phyloP scores from a whole-genome alignment of 2,113 vertebrate genomes.

The Tiliqua scincoides region DNA sequence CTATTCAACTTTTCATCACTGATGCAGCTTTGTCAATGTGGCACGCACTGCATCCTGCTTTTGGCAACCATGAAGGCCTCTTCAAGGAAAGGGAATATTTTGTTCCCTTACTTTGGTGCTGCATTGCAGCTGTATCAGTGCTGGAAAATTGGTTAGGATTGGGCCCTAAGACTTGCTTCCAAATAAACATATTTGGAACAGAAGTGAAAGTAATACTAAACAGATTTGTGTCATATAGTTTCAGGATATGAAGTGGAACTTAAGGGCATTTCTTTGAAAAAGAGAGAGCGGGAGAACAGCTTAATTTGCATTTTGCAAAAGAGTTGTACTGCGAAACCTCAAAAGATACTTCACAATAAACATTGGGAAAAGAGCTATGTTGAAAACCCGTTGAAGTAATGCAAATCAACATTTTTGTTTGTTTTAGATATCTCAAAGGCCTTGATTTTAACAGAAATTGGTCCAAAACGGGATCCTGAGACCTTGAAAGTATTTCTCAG shows the following conservation, averaged over 20 bases:
- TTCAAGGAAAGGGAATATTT: too few species aligned
- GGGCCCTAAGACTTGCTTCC: neutral
- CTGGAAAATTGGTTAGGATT: too few species aligned
- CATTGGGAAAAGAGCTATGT: slow-evolving; percentile 2
- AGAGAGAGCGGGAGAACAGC: neutral
- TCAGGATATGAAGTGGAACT: slow-evolving; percentile 25
- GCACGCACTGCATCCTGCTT: too few species aligned
- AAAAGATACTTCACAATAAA: slow-evolving; percentile 17
- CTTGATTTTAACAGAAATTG: slow-evolving; percentile 88
- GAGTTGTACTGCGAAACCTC: slow-evolving; percentile 21
- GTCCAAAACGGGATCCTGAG: slow-evolving; percentile 83
- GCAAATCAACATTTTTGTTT: slow-evolving; percentile 52
- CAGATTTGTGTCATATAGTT: neutral
- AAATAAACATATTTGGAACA: neutral
- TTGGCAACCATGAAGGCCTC: too few species aligned
- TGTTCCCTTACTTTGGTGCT: too few species aligned
- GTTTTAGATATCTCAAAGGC: slow-evolving; percentile 84
- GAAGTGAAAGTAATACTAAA: neutral
- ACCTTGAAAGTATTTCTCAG: slow-evolving; percentile 85
- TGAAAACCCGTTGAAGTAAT: slow-evolving; percentile 46
- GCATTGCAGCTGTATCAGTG: too few species aligned
- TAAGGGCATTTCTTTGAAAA: too few species aligned
- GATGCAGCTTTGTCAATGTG: too few species aligned
- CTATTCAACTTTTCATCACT: too few species aligned
- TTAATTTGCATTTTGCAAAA: neutral